Conservation (phyloP, 2,113 vertebrate species). For the Chlorocebus sabaeus region DNA sequence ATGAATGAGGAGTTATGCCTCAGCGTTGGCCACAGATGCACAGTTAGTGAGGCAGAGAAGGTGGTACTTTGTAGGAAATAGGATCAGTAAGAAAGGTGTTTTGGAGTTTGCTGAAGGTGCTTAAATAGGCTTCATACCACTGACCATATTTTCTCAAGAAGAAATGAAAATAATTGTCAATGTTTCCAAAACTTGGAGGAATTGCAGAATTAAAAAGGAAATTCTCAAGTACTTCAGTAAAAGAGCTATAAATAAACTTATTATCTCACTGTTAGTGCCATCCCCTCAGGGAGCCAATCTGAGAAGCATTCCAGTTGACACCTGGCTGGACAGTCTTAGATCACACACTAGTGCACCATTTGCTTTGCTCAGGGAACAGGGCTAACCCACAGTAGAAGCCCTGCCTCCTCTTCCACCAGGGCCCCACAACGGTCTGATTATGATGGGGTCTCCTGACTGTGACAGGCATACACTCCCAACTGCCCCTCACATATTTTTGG, state of each 20-base stretch:
- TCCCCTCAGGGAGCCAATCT: neutral
- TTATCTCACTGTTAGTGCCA: neutral
- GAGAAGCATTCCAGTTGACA: neutral
- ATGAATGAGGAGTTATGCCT: neutral
- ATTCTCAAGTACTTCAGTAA: neutral
- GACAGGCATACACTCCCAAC: neutral
- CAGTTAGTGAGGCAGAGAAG: rapidly evolving
- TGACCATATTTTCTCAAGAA: neutral
- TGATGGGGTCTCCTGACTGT: neutral
- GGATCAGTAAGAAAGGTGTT: neutral
- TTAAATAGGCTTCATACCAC: neutral
- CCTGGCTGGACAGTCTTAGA: neutral
- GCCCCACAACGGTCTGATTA: neutral
- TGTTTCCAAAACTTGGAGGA: neutral
- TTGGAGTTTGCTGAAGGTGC: neutral
- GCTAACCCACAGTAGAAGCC: too few relatives aligned
- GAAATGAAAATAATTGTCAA: neutral
- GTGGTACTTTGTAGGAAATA: neutral
- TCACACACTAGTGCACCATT: rapidly evolving
- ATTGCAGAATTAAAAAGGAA: neutral
- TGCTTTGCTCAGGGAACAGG: neutral
- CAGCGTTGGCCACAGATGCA: too few relatives aligned
- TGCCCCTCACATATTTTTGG: neutral
- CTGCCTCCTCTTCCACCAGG: neutral
- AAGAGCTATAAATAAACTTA: slow-evolving; percentile 10